Evolutionary conservation across 1,140 invertebrate species (phyloP).

Genomic region (Drosophila repletoides): DNA sequence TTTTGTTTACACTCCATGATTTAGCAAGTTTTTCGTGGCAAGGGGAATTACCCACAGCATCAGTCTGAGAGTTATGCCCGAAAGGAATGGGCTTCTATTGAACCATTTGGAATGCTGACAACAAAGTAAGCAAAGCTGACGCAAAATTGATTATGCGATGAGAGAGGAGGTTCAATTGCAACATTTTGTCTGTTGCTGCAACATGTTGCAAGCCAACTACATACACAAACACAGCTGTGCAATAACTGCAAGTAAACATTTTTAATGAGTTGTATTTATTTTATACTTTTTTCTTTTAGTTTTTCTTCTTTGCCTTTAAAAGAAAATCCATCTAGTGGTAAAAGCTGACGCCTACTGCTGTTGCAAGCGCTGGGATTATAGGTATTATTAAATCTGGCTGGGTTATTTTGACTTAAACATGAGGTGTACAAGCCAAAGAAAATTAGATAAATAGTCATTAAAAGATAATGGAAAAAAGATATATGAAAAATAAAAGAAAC

Average conservation of each 20-base stretch:
- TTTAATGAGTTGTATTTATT: conserved; percentile 53
- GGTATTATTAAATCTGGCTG: background rate
- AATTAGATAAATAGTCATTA: too few species aligned
- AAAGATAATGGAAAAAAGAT: too few species aligned
- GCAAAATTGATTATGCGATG: conserved; percentile 38
- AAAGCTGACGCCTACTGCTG: conserved; percentile 37
- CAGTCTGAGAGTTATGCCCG: conserved; percentile 1
- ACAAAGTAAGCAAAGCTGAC: conserved; percentile 41
- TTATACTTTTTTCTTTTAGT: conserved; percentile 5
- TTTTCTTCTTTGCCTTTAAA: conserved; percentile 15
- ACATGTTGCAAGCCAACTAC: conserved; percentile 40
- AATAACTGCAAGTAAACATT: conserved; percentile 49
- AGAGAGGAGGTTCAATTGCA: conserved; percentile 24
- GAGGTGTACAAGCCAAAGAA: background rate
- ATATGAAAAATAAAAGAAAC: too few species aligned
- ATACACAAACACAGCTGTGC: conserved; percentile 4
- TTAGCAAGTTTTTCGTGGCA: conserved; percentile 27
- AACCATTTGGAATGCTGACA: conserved; percentile 23
- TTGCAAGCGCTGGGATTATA: conserved; percentile 7
- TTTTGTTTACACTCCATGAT: conserved; percentile 34
- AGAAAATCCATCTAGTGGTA: conserved; percentile 27
- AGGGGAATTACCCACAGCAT: conserved; percentile 33
- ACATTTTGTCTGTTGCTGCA: conserved; percentile 41
- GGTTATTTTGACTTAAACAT: background rate
- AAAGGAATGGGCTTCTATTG: conserved; percentile 31